Percentiles rank a stretch among this genome's conserved stretches.
Evolutionary conservation across 2,113 vertebrate species (phyloP).

Genomic region (Perca fluviatilis): DNA sequence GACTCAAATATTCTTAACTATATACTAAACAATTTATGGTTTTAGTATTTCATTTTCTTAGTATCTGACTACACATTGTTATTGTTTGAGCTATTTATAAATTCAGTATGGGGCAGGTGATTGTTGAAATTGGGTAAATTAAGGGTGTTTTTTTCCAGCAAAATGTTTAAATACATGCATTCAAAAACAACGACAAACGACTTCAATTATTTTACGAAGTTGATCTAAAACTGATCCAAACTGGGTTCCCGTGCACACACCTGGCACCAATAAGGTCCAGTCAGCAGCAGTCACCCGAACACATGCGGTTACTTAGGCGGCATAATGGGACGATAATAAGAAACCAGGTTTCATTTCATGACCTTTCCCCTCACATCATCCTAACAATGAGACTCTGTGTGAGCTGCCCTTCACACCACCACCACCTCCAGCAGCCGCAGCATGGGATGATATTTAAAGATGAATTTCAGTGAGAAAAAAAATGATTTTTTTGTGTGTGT

Average conservation of each 20-base stretch:
- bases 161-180: neutral
- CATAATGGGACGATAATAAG: slow-evolving; percentile 49
- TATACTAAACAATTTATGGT: neutral
- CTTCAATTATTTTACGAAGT: neutral
- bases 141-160: neutral
- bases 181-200: neutral
- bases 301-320: slow-evolving; percentile 35
- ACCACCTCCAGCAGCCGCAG: slow-evolving; percentile 23
- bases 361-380: slow-evolving; percentile 52
- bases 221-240: neutral
- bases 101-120: neutral
- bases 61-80: neutral
- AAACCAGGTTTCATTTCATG: slow-evolving; percentile 49
- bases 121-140: neutral
- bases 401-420: slow-evolving; percentile 5
- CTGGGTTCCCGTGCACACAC: slow-evolving; percentile 1
- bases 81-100: neutral
- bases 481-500: slow-evolving; percentile 28
- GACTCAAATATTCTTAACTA: neutral
- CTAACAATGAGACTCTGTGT: slow-evolving; percentile 74
- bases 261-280: slow-evolving; percentile 37
- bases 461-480: slow-evolving; percentile 39
- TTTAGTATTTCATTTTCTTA: neutral
- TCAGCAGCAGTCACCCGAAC: slow-evolving; percentile 48
- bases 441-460: slow-evolving; percentile 33